Evolutionary conservation across 2,113 vertebrate genomes (phyloP).

Genomic region (Polypterus senegalus): DNA sequence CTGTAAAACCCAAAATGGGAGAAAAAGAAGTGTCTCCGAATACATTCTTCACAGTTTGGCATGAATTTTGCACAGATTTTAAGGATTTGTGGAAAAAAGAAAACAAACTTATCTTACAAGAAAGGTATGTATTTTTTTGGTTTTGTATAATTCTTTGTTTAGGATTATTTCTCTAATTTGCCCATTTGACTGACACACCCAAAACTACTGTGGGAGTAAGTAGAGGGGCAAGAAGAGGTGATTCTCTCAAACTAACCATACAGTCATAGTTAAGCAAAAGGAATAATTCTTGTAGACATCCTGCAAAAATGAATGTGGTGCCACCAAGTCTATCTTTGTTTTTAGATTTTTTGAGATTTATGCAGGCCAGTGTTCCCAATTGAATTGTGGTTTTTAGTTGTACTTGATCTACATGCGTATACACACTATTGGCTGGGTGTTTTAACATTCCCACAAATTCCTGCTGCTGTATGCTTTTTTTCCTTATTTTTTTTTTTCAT

Average conservation of each 20-base stretch:
- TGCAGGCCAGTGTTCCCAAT: neutral
- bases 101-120: slow-evolving; percentile 86
- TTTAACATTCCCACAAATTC: slow-evolving; percentile 17
- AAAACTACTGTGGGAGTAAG: no score
- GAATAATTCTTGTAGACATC: no score
- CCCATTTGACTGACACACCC: no score
- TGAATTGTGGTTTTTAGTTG: no score
- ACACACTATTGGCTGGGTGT: neutral
- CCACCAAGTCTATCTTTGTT: no score
- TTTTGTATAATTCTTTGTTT: no score
- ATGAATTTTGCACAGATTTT: slow-evolving; percentile 93
- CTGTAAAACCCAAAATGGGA: slow-evolving; percentile 79
- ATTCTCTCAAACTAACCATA: neutral
- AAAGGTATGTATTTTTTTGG: slow-evolving; percentile 52
- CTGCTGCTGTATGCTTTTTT: slow-evolving; percentile 1
- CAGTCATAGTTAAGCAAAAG: no score
- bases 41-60: slow-evolving; percentile 86
- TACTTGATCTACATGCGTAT: no score
- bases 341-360: no score
- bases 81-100: slow-evolving; percentile 96
- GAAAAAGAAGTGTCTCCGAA: slow-evolving; percentile 89
- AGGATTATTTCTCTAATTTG: no score
- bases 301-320: no score
- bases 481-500: neutral
- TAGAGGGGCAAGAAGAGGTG: no score